Evolutionary conservation across 2,888 invertebrate genomes (phyloP), one percentile per base, ranked within the genome.

Genomic region (Lepeophtheirus nordmannii): DNA sequence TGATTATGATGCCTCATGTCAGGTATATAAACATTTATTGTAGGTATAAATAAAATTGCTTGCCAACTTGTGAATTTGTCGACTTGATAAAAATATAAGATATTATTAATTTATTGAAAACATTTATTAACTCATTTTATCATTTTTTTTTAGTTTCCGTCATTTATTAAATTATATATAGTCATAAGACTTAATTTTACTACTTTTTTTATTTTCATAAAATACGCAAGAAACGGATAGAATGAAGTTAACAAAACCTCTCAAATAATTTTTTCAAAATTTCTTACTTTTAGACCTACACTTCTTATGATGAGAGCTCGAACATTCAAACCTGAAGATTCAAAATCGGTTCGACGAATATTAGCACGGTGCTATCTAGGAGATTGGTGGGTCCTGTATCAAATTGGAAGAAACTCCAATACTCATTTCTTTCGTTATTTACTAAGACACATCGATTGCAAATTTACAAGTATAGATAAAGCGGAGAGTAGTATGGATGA

Each of bases 381-480:
- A 14, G 64, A 64, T 23, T 64, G 64, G 64, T 64, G 39, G 39
- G 64, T 64, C 12, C 30, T 64, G 8, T 64, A 64, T 11, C 64
- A 64, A 59, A 12, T 64, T 22, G 46, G 64, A n/a, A 46, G 46
- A 56, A 64, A 64, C 56, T 64, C 64, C 14, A 64, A 64, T 23
- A 64, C 64, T 9, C 46, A 64, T 56, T 64, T 64, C 56, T 64
- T 56, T 56, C 64, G 64, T 1, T 64, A 64, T 41, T 56, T 64
- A 56, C 40, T 64, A 22, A 46, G 64, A 22, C n/a, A 64, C 37
- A 17, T 64, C 14, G 64, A 64, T 30, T 30, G 30, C 30, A 30
- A 30, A 30, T 30, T 30, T 30, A 30, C 30, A 7, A 30, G 30
- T 7, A 30, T 30, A 30, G 30, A 30, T 30, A 30, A 30, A 30